These are phyloP conservation scores for Drosophila dunni DNA, from an alignment of 1,140 invertebrate species.

Conservation along the genomic window DNA sequence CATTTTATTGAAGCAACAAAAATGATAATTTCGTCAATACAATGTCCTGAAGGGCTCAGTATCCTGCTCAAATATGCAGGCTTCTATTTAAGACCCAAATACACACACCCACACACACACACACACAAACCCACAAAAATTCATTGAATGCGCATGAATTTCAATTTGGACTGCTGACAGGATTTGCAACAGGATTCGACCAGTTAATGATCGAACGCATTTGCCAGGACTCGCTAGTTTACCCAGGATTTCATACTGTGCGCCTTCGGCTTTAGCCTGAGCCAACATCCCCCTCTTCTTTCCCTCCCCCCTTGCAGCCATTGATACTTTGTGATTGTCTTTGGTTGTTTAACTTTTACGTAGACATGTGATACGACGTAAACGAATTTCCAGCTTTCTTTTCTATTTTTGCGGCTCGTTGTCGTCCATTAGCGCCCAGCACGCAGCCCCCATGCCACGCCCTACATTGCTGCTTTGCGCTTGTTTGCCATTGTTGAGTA, in stretches of 20 bases:
- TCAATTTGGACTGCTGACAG: constrained; percentile 62
- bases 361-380: constrained; percentile 69
- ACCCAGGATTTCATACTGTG: constrained; percentile 34
- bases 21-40: constrained; percentile 80
- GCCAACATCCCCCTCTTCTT: neutral
- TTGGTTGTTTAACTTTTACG: constrained; percentile 77
- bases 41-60: constrained; percentile 36
- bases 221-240: constrained; percentile 53
- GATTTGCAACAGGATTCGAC: constrained; percentile 57
- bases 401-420: constrained; percentile 20
- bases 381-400: constrained; percentile 1
- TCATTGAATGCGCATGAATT: constrained; percentile 74
- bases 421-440: constrained; percentile 64
- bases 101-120: neutral
- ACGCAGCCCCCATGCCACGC: constrained; percentile 19
- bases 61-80: constrained; percentile 37
- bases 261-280: constrained; percentile 37
- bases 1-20: constrained; percentile 81
- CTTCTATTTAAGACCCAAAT: constrained; percentile 35
- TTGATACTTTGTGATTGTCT: constrained; percentile 73
- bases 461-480: constrained; percentile 4
- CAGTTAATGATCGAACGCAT: constrained; percentile 75
- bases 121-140: constrained; percentile 34
- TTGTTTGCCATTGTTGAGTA: constrained; percentile 82
- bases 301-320: constrained; percentile 16